Evolutionary conservation across 2,113 vertebrate species (phyloP).

Genomic region (Protobothrops flavoviridis): DNA sequence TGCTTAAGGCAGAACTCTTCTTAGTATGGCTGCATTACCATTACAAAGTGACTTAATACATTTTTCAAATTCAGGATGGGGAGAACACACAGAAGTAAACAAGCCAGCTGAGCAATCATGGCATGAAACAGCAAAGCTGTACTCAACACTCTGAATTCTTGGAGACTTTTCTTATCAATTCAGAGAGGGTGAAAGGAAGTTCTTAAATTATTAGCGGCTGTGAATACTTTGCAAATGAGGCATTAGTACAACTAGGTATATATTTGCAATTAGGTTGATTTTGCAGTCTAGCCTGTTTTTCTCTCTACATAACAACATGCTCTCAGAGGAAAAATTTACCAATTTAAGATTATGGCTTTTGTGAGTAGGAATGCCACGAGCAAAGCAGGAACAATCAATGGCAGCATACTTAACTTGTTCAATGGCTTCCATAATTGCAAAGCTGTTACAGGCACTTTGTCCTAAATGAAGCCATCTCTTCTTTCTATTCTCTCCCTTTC

Average conservation of each 20-base stretch:
- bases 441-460: neutral
- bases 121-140: neutral
- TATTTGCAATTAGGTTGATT: constrained; percentile 3
- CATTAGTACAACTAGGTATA: constrained; percentile 6
- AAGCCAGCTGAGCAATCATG: neutral
- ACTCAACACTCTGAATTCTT: neutral
- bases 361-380: neutral
- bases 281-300: neutral
- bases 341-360: neutral
- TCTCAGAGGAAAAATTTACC: neutral
- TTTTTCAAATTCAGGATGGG: neutral
- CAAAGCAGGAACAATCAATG: neutral
- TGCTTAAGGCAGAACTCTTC: neutral
- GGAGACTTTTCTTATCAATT: neutral
- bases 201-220: constrained; percentile 10
- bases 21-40: neutral
- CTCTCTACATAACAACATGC: neutral
- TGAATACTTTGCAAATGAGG: constrained; percentile 31
- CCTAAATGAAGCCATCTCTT: neutral
- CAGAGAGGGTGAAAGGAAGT: neutral
- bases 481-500: neutral
- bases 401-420: constrained; percentile 12
- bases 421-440: constrained; percentile 13
- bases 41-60: neutral
- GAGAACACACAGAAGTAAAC: neutral